These are phyloP conservation scores for Arvicanthis niloticus DNA, from an alignment of 2,113 vertebrate genomes.

Conservation along the genomic window DNA sequence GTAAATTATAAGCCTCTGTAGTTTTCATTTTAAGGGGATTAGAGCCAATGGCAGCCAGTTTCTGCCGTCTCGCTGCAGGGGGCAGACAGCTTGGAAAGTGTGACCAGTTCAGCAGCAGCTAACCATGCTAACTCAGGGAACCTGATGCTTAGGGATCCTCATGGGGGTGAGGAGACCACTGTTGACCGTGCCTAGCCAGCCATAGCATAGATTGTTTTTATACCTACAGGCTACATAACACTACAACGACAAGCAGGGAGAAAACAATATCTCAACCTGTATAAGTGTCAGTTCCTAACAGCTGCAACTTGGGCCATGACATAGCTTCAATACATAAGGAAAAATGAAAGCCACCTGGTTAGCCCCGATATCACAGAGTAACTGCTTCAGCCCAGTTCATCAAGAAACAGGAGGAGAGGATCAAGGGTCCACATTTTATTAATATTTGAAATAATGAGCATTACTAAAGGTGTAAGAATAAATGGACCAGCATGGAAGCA, in stretches of 20 bases:
- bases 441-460: neutral
- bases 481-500: neutral
- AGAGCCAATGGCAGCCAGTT: too few species aligned
- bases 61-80: too few species aligned
- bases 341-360: neutral
- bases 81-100: too few species aligned
- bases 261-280: neutral
- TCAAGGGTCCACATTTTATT: neutral
- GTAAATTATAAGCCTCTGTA: too few species aligned
- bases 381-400: neutral
- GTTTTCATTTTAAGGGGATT: too few species aligned
- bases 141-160: too few species aligned
- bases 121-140: too few species aligned
- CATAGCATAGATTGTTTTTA: too few species aligned
- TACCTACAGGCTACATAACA: neutral
- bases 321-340: neutral
- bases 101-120: too few species aligned
- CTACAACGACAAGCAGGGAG: neutral
- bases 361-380: neutral
- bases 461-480: conserved; percentile 26
- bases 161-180: too few species aligned
- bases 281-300: neutral
- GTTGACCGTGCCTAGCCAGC: too few species aligned
- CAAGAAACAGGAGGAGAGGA: neutral
- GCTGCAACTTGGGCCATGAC: neutral